phyloP scores from a whole-genome alignment of 2,113 vertebrate genomes.

The Excalfactoria chinensis region DNA sequence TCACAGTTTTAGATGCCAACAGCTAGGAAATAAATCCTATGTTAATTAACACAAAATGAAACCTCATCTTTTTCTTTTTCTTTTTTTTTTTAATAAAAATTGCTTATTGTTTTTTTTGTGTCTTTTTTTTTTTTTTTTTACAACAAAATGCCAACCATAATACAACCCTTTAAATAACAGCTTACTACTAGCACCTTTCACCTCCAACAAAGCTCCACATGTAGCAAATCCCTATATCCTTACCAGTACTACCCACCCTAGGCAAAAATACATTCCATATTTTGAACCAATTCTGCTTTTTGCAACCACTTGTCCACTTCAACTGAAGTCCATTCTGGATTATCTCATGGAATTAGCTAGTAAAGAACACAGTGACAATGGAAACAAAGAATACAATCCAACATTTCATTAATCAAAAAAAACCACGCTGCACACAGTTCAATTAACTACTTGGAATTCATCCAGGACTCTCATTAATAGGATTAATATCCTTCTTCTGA shows the following conservation, averaged over 20 bases:
- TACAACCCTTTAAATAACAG: neutral
- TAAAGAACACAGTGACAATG: neutral
- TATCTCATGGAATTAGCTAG: neutral
- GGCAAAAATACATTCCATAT: neutral
- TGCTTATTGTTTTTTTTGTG: no score
- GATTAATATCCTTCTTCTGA: slow-evolving; percentile 11
- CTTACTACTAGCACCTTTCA: neutral
- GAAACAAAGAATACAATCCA: neutral
- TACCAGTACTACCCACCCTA: neutral
- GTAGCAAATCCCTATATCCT: neutral
- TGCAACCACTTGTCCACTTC: neutral
- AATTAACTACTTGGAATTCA: slow-evolving; percentile 23
- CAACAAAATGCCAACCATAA: neutral
- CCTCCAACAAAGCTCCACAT: neutral
- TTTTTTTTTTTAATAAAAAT: neutral
- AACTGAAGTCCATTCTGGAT: neutral
- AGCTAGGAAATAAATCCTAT: neutral
- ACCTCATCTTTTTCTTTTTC: neutral
- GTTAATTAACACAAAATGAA: neutral
- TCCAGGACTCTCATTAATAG: slow-evolving; percentile 20
- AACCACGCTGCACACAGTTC: neutral
- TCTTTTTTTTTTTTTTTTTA: neutral
- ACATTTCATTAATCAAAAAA: slow-evolving; percentile 8
- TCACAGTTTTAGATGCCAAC: neutral
- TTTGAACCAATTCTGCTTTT: neutral